Evolutionary conservation across 2,888 invertebrate species (phyloP).

Genomic region (Parnassius apollo): DNA sequence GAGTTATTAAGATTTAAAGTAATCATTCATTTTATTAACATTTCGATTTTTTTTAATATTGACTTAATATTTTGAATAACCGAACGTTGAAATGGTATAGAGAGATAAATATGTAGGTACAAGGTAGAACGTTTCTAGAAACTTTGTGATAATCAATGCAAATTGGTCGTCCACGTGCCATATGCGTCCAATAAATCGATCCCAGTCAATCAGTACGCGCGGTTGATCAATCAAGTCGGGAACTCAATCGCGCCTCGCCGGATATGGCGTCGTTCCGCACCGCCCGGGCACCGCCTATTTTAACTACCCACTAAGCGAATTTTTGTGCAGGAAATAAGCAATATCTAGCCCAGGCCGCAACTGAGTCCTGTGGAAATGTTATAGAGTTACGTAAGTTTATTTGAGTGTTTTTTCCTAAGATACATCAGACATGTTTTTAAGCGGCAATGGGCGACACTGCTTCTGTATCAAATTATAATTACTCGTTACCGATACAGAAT

Average conservation of each 20-base stretch:
- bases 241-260: conserved; percentile 51
- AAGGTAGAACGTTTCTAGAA: neutral
- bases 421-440: no score
- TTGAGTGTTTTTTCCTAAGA: no score
- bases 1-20: no score
- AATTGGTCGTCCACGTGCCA: conserved; percentile 27
- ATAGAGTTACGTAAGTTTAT: no score
- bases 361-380: neutral
- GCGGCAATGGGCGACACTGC: no score
- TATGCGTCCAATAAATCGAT: conserved; percentile 30
- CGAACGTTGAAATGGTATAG: no score
- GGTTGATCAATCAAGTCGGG: conserved; percentile 52
- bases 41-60: no score
- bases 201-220: conserved; percentile 41
- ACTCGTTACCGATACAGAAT: no score
- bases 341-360: conserved; percentile 31
- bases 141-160: conserved; percentile 19
- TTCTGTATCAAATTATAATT: no score
- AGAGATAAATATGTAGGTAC: neutral
- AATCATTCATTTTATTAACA: no score
- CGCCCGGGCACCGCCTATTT: conserved; percentile 63
- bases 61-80: no score
- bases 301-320: conserved; percentile 57
- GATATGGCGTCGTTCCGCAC: conserved; percentile 60
- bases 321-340: conserved; percentile 51